These are phyloP conservation scores for Eurytoma californica DNA, from an alignment of 2,888 invertebrate species.

Conservation along the genomic window DNA sequence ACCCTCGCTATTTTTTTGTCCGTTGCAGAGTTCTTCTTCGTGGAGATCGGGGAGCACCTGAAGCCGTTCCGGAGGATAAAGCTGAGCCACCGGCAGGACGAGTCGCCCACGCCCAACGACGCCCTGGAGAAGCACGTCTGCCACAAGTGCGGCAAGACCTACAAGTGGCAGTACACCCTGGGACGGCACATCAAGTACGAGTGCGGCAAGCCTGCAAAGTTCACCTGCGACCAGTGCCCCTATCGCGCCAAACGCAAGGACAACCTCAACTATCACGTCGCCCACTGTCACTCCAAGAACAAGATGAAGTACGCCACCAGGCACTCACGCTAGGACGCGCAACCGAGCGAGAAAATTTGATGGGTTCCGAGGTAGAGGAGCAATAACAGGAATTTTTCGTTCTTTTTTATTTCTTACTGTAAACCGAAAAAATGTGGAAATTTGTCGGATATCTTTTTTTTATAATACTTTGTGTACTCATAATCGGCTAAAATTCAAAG, in stretches of 20 bases:
- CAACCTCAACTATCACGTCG: slow-evolving; percentile 58
- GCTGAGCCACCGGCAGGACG: not conserved
- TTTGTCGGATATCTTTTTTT: no score
- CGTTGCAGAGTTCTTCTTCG: slow-evolving; percentile 24
- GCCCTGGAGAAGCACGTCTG: slow-evolving; percentile 17
- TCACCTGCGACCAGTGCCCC: slow-evolving; percentile 18
- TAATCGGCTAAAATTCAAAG: no score
- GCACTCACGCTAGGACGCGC: no score
- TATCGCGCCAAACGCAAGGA: slow-evolving; percentile 52
- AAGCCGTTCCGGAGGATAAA: slow-evolving; percentile 15
- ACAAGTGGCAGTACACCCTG: slow-evolving; percentile 52
- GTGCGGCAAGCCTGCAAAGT: slow-evolving; percentile 51
- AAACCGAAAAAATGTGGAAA: not conserved
- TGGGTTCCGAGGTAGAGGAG: not conserved
- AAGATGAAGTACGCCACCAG: not conserved
- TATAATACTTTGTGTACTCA: no score
- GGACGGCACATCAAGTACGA: slow-evolving; percentile 41
- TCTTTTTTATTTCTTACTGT: not conserved
- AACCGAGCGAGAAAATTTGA: not conserved
- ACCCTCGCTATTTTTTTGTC: not conserved
- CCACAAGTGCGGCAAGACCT: slow-evolving; percentile 16
- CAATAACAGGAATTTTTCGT: not conserved
- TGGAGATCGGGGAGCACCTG: not conserved
- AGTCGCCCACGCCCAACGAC: not conserved
- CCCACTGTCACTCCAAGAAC: slow-evolving; percentile 21